These are phyloP conservation scores for Naso thynnoides DNA, from an alignment of 2,797 vertebrate genomes.

Conservation along the genomic window DNA sequence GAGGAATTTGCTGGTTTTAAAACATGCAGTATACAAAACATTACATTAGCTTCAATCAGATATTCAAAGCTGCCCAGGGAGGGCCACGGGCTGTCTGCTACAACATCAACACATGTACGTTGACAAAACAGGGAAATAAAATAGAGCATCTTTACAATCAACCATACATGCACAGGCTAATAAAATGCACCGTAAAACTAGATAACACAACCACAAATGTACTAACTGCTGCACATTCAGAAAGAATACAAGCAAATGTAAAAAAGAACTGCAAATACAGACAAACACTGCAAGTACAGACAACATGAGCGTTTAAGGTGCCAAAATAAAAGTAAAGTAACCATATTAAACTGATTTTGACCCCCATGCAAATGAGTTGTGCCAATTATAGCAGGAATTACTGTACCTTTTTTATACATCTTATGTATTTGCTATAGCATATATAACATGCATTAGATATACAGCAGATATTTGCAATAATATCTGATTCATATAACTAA, in stretches of 20 bases:
- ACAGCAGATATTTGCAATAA: not conserved
- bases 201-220: not conserved
- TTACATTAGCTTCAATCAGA: not conserved
- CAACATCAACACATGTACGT: not conserved
- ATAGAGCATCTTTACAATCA: not conserved
- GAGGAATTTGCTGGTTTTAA: conserved; percentile 6
- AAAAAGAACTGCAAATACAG: not conserved
- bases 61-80: not conserved
- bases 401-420: not conserved
- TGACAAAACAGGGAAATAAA: not conserved
- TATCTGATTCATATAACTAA: not conserved
- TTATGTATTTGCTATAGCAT: not conserved
- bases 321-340: not conserved
- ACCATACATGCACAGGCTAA: not conserved
- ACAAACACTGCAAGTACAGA: not conserved
- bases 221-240: not conserved
- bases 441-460: not conserved
- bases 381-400: not conserved
- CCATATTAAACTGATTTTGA: not conserved
- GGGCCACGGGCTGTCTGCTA: not conserved
- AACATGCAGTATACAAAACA: not conserved
- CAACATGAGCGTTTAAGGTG: not conserved
- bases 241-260: not conserved
- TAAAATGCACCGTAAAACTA: not conserved
- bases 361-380: not conserved